Evolutionary conservation across 2,797 vertebrate species (phyloP), one percentile per base, ranked within the genome.

Genomic region (Schizopygopsis pylzovi): DNA sequence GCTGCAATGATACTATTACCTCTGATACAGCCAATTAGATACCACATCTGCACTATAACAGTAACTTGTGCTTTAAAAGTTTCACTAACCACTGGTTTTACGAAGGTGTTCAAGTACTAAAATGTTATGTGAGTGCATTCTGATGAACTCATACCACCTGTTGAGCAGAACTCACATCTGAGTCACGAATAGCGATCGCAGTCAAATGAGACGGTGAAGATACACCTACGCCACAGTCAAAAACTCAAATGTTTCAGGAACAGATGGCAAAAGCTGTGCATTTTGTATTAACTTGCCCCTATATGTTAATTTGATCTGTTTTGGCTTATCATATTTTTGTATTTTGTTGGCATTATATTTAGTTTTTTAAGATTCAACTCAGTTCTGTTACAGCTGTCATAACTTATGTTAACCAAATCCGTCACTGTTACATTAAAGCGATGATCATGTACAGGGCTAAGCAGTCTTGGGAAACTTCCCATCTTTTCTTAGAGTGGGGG

Each of bases 401-500:
- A 47, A 47, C 11, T 25, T 22, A 12, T 67, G 25, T 65, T 39
- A 15, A 71, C 39, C 37, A 28, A 15, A 65, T 67, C 25, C 2
- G 65, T 47, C 54, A 0, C 16, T 11, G 49, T 20, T 65, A 76
- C 61, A n/a, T 83, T 71, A 49, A 70, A 56, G 59, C 33, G 25
- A 39, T 67, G 8, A 54, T 67, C 47, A 16, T 39, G 65, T 78
- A 56, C 25, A 41, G 56, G 47, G 25, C 72, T 77, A 68, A 18
- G 67, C 82, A 73, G 91, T 90, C 96, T 96, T 97, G 97, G 96
- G 97, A 96, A 97, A 97, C 94, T 96, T 96, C 95, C 95, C 96
- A 95, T 94, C 94, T 96, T 82, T 81, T 89, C 90, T 96, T 97
- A 85, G 92, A 96, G 86, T 90, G 68, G 88, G 91, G 90, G 92